Base-by-base conservation (phyloP, 2,888 invertebrate genomes). In the Tricholauxania praeusta region DNA sequence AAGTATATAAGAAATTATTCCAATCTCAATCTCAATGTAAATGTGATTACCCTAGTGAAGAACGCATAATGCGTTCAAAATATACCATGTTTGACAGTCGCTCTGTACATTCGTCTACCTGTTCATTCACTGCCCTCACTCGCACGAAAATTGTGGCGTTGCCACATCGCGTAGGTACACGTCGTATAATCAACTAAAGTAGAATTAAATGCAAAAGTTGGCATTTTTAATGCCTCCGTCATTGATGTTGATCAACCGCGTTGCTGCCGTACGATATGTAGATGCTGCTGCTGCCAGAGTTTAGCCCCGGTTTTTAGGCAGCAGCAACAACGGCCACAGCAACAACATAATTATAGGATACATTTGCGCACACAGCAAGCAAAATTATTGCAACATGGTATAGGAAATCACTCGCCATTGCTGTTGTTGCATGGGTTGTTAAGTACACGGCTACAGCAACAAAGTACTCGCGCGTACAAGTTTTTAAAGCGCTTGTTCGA, bases 401-500 rank as follows among this genome's bases (percentile, higher is more conserved):
- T 28, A 17, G 5, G 8, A 39, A 39, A 10, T 39, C 10, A 10
- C 39, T 10, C 14, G 64, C 14, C 19, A 22, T 49, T 32, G 8
- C 28, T 49, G 64, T 19, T 19, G 64, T 12, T 32, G 64, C 59
- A 22, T 49, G 22, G 22, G 19, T 49, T 65, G 65, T 28, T 51
- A 65, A 32, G 47, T n/a, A 47, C 55, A 55, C 17, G 19, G 19
- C 17, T 49, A 67, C 67, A 60, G 55, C 28, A 12, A 47, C 39
- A 52, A 59, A 72, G 59, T 57, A 57, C 12, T 47, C 49, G 19
- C 57, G 63, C 74, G 63, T 69, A 60, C 59, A 53, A 69, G 70
- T 47, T 52, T 70, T 66, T 71, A 71, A 71, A 66, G 39, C 32
- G 60, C 71, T 73, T 71, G 71, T 73, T 73, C 53, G 70, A 62